A percentile compares a stretch with the other conserved stretches of the same genome.
These are phyloP conservation scores for Acanthochromis polyacanthus DNA, from an alignment of 2,113 vertebrate species.

Conservation along the genomic window DNA sequence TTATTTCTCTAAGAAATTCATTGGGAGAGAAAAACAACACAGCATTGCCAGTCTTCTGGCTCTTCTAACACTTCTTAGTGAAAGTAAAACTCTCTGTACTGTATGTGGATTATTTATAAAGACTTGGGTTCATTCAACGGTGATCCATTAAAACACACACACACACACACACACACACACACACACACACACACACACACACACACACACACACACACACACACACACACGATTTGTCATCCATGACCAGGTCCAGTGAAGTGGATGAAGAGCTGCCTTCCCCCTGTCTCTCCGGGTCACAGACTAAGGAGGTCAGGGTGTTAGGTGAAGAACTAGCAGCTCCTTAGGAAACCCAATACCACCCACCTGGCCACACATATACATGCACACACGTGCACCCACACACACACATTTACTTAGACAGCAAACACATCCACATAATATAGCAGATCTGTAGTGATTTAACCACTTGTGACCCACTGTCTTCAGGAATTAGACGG, in stretches of 20 bases:
- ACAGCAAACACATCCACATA: constrained; percentile 17
- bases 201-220: constrained; percentile 19
- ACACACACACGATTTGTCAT: constrained; percentile 36
- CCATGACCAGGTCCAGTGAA: constrained; percentile 52
- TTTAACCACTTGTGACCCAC: constrained; percentile 35
- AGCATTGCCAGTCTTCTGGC: neutral
- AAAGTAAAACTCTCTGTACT: constrained; percentile 24
- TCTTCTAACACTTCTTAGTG: neutral
- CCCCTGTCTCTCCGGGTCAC: constrained; percentile 55
- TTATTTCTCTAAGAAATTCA: neutral
- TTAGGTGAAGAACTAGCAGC: constrained; percentile 62
- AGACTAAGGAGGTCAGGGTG: constrained; percentile 65
- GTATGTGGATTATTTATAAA: constrained; percentile 55
- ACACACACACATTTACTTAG: neutral
- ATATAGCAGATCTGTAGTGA: constrained; percentile 63
- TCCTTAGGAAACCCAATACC: constrained; percentile 63
- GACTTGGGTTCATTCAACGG: constrained; percentile 26
- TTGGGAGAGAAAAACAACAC: constrained; percentile 7
- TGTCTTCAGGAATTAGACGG: constrained; percentile 39
- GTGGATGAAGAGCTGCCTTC: constrained; percentile 51
- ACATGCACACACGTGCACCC: constrained; percentile 6
- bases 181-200: constrained; percentile 30
- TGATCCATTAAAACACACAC: constrained; percentile 27
- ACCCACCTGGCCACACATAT: constrained; percentile 50
- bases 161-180: constrained; percentile 13